Conservation (phyloP, 2,113 vertebrate species). For the Semnornis frantzii region DNA sequence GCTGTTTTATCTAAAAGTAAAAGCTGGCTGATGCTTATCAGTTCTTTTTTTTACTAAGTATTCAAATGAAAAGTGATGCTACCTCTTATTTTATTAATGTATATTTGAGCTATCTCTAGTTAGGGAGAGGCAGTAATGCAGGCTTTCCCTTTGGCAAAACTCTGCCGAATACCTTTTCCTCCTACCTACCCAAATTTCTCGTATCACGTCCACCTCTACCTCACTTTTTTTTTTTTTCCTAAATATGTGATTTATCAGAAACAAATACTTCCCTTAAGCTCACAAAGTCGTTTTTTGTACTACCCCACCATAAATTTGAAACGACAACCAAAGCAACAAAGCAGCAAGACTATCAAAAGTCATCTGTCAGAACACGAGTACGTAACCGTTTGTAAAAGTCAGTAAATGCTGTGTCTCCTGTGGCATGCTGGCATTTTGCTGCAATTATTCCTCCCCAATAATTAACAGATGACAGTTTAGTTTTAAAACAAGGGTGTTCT, state of each 20-base stretch:
- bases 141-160: background rate
- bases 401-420: background rate
- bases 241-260: background rate
- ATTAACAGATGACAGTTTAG: conserved; percentile 31
- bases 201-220: background rate
- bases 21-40: background rate
- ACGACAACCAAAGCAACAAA: conserved; percentile 12
- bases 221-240: background rate
- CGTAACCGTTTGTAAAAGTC: background rate
- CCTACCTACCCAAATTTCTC: background rate
- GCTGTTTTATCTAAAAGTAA: background rate
- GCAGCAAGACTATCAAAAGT: background rate
- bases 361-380: background rate
- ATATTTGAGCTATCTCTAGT: background rate
- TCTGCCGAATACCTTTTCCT: background rate
- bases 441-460: conserved; percentile 7
- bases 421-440: background rate
- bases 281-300: background rate
- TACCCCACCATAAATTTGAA: background rate
- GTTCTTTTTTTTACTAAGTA: background rate
- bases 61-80: background rate
- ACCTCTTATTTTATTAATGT: background rate
- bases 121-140: background rate
- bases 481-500: conserved; percentile 65
- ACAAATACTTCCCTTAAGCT: background rate